Percentiles rank a stretch among this genome's conserved stretches.
These are phyloP conservation scores for Agrotis clavis DNA, from an alignment of 2,888 invertebrate species.

Conservation along the genomic window DNA sequence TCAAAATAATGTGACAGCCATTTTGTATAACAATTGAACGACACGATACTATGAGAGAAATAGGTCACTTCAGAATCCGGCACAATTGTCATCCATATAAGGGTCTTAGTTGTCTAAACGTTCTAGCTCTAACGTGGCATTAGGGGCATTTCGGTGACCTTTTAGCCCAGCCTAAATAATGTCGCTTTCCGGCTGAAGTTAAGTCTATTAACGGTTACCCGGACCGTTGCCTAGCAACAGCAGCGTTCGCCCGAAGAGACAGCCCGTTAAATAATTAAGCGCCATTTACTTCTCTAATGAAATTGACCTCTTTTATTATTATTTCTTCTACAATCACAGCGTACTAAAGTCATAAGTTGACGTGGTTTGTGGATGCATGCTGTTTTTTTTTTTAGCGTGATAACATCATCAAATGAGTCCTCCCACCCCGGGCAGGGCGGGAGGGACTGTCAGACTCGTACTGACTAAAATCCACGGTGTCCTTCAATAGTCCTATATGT, in stretches of 20 bases:
- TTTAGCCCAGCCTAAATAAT: slow-evolving; percentile 36
- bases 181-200: slow-evolving; percentile 22
- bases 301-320: slow-evolving; percentile 41
- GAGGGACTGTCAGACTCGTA: too few relatives aligned
- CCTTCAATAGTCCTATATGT: too few relatives aligned
- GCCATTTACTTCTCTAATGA: slow-evolving; percentile 43
- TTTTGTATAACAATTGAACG: neutral
- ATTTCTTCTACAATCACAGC: slow-evolving; percentile 31
- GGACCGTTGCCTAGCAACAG: slow-evolving; percentile 35
- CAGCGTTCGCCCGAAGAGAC: slow-evolving; percentile 21
- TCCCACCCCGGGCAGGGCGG: too few relatives aligned
- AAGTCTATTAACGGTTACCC: slow-evolving; percentile 49
- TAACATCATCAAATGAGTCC: too few relatives aligned
- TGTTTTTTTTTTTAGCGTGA: too few relatives aligned
- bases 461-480: too few relatives aligned
- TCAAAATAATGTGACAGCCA: slow-evolving; percentile 10
- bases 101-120: slow-evolving; percentile 17
- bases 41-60: slow-evolving; percentile 12
- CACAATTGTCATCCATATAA: slow-evolving; percentile 24
- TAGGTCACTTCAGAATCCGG: neutral
- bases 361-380: too few relatives aligned
- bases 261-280: slow-evolving; percentile 52
- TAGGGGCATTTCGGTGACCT: slow-evolving; percentile 36
- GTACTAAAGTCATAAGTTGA: neutral
- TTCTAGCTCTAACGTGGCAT: slow-evolving; percentile 40